Percentiles rank a stretch among this genome's conserved stretches.
These are phyloP conservation scores for Pasiphila rectangulata DNA, from an alignment of 2,888 invertebrate species.

Conservation along the genomic window DNA sequence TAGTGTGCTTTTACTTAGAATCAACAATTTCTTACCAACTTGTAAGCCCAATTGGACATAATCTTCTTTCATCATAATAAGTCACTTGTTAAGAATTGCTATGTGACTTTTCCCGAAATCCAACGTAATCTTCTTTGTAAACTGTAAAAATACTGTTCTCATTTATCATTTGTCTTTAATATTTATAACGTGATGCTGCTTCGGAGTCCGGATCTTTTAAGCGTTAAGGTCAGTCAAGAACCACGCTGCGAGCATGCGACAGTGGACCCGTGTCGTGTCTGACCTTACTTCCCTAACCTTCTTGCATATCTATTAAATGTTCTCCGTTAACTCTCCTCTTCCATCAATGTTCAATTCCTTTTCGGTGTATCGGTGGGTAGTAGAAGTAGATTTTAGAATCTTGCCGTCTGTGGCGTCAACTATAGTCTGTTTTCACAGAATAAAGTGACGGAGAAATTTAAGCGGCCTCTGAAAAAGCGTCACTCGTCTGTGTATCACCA, in stretches of 20 bases:
- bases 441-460: slow-evolving; percentile 92
- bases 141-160: slow-evolving; percentile 38
- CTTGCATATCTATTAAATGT: slow-evolving; percentile 35
- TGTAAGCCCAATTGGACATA: not conserved
- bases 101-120: slow-evolving; percentile 18
- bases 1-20: slow-evolving; percentile 41
- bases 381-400: slow-evolving; percentile 17
- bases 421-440: slow-evolving; percentile 80
- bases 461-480: slow-evolving; percentile 92
- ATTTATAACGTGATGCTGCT: slow-evolving; percentile 78
- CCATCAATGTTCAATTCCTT: slow-evolving; percentile 31
- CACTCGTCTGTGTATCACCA: slow-evolving; percentile 93
- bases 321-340: slow-evolving; percentile 38
- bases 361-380: slow-evolving; percentile 39
- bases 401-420: slow-evolving; percentile 41
- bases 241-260: slow-evolving; percentile 60
- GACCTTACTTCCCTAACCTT: slow-evolving; percentile 36
- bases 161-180: slow-evolving; percentile 56
- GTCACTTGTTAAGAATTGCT: slow-evolving; percentile 9
- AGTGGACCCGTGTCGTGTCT: slow-evolving; percentile 57
- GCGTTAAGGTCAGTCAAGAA: slow-evolving; percentile 75
- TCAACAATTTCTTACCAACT: slow-evolving; percentile 35
- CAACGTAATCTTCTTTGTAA: slow-evolving; percentile 7
- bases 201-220: slow-evolving; percentile 75
- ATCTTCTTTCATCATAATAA: not conserved